Conservation (phyloP, 1,140 invertebrate genomes). For the Ladona fulva region DNA sequence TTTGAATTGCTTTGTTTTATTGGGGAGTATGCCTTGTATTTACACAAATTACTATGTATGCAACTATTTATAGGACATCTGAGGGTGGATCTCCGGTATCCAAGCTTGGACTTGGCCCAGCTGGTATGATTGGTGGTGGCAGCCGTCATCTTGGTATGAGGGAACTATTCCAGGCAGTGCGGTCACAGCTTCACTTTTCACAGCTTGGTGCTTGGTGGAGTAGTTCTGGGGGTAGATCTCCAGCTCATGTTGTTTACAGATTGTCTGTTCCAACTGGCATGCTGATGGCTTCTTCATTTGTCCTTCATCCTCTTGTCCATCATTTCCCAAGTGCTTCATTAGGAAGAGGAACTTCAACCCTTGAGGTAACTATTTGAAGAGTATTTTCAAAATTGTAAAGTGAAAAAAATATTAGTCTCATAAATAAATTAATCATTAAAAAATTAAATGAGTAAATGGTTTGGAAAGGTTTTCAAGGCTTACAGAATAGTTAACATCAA, state of each 20-base stretch:
- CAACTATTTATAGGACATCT: not conserved
- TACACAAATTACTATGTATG: too few species aligned
- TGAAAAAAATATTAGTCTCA: too few species aligned
- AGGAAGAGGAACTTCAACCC: slow-evolving; percentile 24
- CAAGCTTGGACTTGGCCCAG: not conserved
- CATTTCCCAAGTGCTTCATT: slow-evolving; percentile 72
- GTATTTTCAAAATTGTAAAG: too few species aligned
- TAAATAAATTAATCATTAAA: too few species aligned
- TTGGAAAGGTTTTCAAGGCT: too few species aligned
- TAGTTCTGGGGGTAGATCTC: slow-evolving; percentile 41
- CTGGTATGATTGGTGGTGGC: slow-evolving; percentile 28
- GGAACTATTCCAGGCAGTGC: slow-evolving; percentile 80
- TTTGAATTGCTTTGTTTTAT: too few species aligned
- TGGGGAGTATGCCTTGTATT: too few species aligned
- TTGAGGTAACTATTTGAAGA: not conserved
- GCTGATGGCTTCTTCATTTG: slow-evolving; percentile 48
- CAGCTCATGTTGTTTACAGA: slow-evolving; percentile 46
- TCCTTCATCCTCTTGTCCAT: slow-evolving; percentile 61
- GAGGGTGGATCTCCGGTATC: not conserved
- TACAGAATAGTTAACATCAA: too few species aligned
- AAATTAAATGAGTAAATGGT: too few species aligned
- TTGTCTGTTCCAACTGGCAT: slow-evolving; percentile 45
- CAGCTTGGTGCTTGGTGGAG: slow-evolving; percentile 84
- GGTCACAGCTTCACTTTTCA: slow-evolving; percentile 93
- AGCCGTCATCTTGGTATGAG: slow-evolving; percentile 42